These are phyloP conservation scores for Anoplolepis gracilipes DNA, from an alignment of 1,140 invertebrate species.

Conservation along the genomic window DNA sequence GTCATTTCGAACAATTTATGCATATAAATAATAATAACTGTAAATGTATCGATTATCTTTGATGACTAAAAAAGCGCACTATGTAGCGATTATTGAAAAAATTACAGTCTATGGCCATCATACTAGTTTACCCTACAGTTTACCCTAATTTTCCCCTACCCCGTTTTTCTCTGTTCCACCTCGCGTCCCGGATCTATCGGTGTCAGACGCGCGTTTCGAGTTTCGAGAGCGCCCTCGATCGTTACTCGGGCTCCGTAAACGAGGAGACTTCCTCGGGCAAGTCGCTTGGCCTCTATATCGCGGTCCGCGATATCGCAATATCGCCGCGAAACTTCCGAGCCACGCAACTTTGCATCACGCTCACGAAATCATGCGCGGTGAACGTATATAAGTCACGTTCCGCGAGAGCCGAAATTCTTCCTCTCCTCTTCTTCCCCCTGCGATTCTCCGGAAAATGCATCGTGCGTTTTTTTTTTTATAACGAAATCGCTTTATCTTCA, in stretches of 20 bases:
- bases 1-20: no score
- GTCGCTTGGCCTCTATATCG: background rate
- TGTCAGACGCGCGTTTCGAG: background rate
- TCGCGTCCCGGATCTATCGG: background rate
- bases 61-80: no score
- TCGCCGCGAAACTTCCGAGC: background rate
- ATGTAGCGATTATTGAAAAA: no score
- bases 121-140: no score
- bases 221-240: background rate
- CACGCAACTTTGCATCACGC: background rate
- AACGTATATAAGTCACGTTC: background rate
- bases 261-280: background rate
- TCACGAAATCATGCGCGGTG: background rate
- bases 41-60: no score
- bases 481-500: no score
- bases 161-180: no score
- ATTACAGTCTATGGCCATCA: no score
- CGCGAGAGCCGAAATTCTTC: background rate
- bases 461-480: no score
- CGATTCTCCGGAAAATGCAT: background rate
- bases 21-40: no score
- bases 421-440: background rate
- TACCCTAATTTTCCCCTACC: no score
- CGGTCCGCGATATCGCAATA: background rate
- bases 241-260: background rate